Evolutionary conservation across 2,888 invertebrate genomes (phyloP).

Genomic region (Himalopsyche japonica): DNA sequence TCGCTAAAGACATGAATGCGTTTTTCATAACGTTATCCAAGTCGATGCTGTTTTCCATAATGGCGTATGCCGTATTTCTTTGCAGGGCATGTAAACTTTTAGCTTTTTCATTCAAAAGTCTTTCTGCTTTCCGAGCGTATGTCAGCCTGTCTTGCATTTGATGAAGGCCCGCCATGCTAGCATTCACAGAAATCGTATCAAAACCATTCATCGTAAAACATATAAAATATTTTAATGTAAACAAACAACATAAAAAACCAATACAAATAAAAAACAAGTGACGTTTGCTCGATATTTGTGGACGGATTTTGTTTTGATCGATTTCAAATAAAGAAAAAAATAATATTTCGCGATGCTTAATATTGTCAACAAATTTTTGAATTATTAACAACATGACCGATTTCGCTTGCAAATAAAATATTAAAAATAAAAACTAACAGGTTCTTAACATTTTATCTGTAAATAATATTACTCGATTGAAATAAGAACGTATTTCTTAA

Average conservation of each 20-base stretch:
- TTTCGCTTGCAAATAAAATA: too few relatives aligned
- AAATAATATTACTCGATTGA: too few relatives aligned
- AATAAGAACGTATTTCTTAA: too few relatives aligned
- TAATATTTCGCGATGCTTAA: too few relatives aligned
- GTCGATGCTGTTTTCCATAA: background rate
- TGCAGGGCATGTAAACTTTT: background rate
- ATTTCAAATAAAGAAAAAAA: too few relatives aligned
- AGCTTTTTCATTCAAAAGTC: slow-evolving; percentile 4
- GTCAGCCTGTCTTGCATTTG: slow-evolving; percentile 2
- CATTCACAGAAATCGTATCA: background rate
- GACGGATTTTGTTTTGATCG: too few relatives aligned
- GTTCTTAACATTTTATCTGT: too few relatives aligned
- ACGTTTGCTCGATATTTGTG: too few relatives aligned
- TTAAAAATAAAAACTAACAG: too few relatives aligned
- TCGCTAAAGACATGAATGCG: slow-evolving; percentile 55
- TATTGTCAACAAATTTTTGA: too few relatives aligned
- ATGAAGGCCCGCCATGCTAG: slow-evolving; percentile 8
- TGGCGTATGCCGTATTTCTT: background rate
- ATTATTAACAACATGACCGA: too few relatives aligned
- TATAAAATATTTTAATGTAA: background rate
- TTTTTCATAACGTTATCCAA: slow-evolving; percentile 43
- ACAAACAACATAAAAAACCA: background rate
- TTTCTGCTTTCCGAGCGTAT: slow-evolving; percentile 8
- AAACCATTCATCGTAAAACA: background rate
- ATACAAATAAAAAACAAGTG: too few relatives aligned